These are phyloP conservation scores for Rhinophrynus dorsalis DNA, from an alignment of 2,797 vertebrate species.

Conservation along the genomic window DNA sequence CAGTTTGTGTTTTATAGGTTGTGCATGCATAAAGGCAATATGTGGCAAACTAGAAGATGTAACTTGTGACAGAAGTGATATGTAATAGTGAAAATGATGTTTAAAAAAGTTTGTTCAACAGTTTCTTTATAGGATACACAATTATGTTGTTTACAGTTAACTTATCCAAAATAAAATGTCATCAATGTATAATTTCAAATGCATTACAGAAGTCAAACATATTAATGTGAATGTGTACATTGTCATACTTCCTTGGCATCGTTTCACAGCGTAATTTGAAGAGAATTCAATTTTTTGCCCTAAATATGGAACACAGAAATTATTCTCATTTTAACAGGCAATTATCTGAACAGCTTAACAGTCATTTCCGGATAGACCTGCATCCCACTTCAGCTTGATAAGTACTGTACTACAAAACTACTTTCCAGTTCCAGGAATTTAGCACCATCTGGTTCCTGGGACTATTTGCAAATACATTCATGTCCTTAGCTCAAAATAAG, in stretches of 20 bases:
- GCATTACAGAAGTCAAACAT: too few species aligned
- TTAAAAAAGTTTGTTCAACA: neutral
- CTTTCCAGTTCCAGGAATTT: neutral
- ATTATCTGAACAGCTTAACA: neutral
- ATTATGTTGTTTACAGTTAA: neutral
- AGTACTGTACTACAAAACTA: slow-evolving; percentile 9
- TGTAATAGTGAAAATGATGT: neutral
- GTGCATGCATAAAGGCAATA: neutral
- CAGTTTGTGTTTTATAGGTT: neutral
- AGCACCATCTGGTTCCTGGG: neutral
- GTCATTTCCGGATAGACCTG: neutral
- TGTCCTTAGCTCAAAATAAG: neutral
- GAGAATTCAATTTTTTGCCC: neutral
- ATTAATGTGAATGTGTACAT: too few species aligned
- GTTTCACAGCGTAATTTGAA: too few species aligned
- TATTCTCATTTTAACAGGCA: slow-evolving; percentile 26
- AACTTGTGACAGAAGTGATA: neutral
- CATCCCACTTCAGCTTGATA: neutral
- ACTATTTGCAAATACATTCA: neutral
- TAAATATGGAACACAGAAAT: slow-evolving; percentile 25
- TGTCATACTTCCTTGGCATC: too few species aligned
- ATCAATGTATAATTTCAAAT: too few species aligned
- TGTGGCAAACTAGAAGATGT: neutral
- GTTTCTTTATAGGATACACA: neutral
- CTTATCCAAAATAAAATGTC: too few species aligned